phyloP scores from a whole-genome alignment of 2,888 invertebrate species.

The Eledone cirrhosa region DNA sequence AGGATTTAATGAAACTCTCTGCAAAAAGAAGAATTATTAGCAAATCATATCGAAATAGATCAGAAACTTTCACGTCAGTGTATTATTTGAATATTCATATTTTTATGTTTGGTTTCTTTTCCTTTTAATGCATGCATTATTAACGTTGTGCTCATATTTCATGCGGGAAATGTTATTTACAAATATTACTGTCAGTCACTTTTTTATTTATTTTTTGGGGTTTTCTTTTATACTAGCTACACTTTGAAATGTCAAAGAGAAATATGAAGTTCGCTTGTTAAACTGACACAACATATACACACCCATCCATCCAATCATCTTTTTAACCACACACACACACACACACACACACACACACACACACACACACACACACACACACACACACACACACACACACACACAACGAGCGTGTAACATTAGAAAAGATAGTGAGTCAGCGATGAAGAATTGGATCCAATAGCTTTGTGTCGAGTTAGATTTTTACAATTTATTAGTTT shows the following conservation, averaged over 20 bases:
- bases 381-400: background rate
- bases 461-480: too few species aligned
- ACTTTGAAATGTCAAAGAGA: slow-evolving; percentile 5
- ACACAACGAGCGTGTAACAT: background rate
- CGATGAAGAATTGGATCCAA: too few species aligned
- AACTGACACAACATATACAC: background rate
- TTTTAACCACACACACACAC: background rate
- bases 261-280: background rate
- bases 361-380: background rate
- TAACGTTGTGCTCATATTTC: background rate
- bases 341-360: background rate
- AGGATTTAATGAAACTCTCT: too few species aligned
- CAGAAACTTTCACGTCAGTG: background rate
- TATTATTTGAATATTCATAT: background rate
- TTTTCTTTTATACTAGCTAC: background rate
- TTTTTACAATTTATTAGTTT: too few species aligned
- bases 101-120: background rate
- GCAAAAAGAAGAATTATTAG: too few species aligned
- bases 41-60: too few species aligned
- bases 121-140: background rate
- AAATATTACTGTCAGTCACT: background rate
- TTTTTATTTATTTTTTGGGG: too few species aligned
- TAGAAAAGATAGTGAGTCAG: too few species aligned
- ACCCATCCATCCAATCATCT: background rate
- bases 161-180: too few species aligned